Conservation (phyloP, 2,888 invertebrate genomes). For the Diabrotica balteata region DNA sequence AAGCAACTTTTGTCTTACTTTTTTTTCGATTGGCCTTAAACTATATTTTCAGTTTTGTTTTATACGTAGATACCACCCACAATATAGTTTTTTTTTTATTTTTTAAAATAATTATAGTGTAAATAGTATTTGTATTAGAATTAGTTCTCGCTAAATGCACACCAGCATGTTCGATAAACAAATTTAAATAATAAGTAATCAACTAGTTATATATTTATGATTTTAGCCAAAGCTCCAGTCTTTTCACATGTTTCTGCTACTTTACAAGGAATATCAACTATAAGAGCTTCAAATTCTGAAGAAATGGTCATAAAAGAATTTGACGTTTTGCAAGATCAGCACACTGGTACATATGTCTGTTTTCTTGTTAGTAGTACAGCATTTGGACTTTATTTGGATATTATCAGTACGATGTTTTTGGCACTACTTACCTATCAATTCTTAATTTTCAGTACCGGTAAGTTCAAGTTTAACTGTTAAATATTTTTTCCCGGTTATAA, state of each 20-base stretch:
- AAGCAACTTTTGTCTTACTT: no score
- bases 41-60: no score
- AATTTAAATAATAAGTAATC: no score
- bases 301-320: conserved; percentile 77
- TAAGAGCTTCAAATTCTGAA: conserved; percentile 80
- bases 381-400: conserved; percentile 72
- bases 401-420: conserved; percentile 69
- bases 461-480: conserved; percentile 10
- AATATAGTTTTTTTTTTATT: no score
- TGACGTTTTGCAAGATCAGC: conserved; percentile 74
- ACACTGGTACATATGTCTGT: conserved; percentile 70
- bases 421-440: conserved; percentile 71
- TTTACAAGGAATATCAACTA: conserved; percentile 84
- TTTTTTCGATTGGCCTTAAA: no score
- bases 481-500: no score
- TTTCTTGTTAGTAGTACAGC: conserved; percentile 68
- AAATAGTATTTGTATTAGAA: no score
- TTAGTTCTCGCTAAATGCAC: no score
- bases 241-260: conserved; percentile 90
- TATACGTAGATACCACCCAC: no score
- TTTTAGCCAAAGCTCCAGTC: conserved; percentile 73
- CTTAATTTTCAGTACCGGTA: conserved; percentile 67
- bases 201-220: not conserved
- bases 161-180: no score
- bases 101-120: no score